Base-by-base conservation (phyloP, 2,888 invertebrate species). In the Rhagonycha fulva region DNA sequence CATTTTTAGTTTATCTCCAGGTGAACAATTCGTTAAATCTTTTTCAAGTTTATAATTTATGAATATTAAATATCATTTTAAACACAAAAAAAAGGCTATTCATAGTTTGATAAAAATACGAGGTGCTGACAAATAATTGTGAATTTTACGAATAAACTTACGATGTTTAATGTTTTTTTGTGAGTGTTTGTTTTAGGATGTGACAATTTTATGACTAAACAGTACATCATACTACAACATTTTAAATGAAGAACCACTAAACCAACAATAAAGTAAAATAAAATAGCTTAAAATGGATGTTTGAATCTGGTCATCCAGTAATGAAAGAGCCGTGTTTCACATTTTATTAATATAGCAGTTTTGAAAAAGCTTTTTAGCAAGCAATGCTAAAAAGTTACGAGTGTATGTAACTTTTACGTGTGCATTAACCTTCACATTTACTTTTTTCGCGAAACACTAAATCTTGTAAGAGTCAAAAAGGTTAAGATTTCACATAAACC, bases 391-490 rank as follows among this genome's bases (percentile, higher is more conserved):
- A 66, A 66, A 66, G 63, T 66, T 66, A 66, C 68, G 32, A 70
- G 70, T 61, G 60, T 32, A 67, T 72, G 66, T 47, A 23, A 30
- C 47, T 60, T 72, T 72, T 67, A 72, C 66, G 71, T 67, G 23
- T 67, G 66, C 47, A 28, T 70, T 70, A 70, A 63, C 71, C 32
- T 32, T 60, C 24, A 67, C 66, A 72, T 72, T 72, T 72, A 72
- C 60, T 72, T 63, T 72, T 72, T 66, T 66, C 71, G 66, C 71
- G 66, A 66, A 30, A 72, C 66, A 47, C 47, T 63, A 72, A 72
- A 72, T 72, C 71, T 72, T 72, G 66, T 72, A 72, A 72, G 67
- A 67, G 71, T 72, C 71, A 72, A 72, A 32, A 72, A 66, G 71
- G 71, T 72, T 72, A 47, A 66, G 71, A 32, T 72, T 72, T 72